Evolutionary conservation across 1,140 invertebrate species (phyloP), one percentile per base, ranked within the genome.

Genomic region (Leptinotarsa lineolata): DNA sequence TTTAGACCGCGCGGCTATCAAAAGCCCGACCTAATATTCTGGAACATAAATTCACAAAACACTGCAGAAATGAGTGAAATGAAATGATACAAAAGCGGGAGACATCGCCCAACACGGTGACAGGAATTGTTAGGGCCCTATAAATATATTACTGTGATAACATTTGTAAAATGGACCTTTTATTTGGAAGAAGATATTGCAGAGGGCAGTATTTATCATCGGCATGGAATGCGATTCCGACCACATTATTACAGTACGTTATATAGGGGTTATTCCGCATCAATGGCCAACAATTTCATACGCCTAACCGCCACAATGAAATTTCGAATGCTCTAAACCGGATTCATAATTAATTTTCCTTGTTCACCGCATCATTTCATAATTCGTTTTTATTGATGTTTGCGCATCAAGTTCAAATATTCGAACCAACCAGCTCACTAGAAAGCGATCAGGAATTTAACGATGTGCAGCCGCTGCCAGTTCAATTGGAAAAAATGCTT

Each of bases 1-100:
- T 77, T 72, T 73, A 72, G 70, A 68, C 60, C 61, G 61, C 71
- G 48, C 71, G 59, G 75, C 80, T 81, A 79, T 79, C 80, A 81
- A 21, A 63, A 74, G 58, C 73, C 77, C 76, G 59, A 82, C 77
- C 79, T 82, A 81, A 82, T 82, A 82, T 82, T 80, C 75, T 79
- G 76, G 75, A 75, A 82, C 81, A 82, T 82, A 82, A 82, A 82
- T 82, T 82, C 80, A 81, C 80, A 81, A 82, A 82, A 81, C 79
- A 80, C 76, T 24, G 68, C 71, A 68, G 77, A 79, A 81, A 81
- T 82, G 80, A 82, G 76, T 80, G 77, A 82, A 81, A 81, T 76
- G 76, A 79, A 77, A 72, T 44, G 68, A 58, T 63, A 67, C 45
- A 67, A 60, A 58, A 72, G 71, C 71, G 71, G 72, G 69, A 72